Conservation (phyloP, 2,113 vertebrate genomes). For the Campylorhamphus procurvoides region DNA sequence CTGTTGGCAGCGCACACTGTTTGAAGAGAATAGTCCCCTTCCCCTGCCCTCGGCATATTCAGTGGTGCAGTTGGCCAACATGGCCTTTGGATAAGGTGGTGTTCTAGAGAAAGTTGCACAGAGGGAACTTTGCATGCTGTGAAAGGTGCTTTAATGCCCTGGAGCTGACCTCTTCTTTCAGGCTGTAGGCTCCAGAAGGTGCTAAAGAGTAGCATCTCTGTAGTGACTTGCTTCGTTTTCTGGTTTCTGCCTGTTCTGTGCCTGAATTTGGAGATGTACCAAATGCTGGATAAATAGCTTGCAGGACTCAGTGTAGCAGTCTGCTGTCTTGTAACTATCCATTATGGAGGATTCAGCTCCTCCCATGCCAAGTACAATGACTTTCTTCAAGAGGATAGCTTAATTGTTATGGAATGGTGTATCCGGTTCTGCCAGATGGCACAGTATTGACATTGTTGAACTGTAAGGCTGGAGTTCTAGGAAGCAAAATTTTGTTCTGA, state of each 20-base stretch:
- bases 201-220: background rate
- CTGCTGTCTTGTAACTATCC: background rate
- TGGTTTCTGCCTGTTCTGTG: background rate
- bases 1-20: background rate
- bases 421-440: constrained; percentile 3
- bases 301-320: background rate
- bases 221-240: background rate
- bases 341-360: background rate
- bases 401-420: background rate
- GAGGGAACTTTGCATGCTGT: background rate
- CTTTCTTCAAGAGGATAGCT: constrained; percentile 5
- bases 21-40: background rate
- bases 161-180: background rate
- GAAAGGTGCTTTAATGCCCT: background rate
- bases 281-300: background rate
- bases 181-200: background rate
- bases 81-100: background rate
- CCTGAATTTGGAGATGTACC: background rate
- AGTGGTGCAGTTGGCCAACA: background rate
- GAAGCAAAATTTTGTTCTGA: background rate
- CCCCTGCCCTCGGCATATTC: background rate
- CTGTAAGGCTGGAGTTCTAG: background rate
- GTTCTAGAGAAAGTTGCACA: background rate
- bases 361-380: background rate
- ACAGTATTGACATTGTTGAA: background rate